Conservation (phyloP, 2,888 invertebrate species). For the Nymphalis c-album region DNA sequence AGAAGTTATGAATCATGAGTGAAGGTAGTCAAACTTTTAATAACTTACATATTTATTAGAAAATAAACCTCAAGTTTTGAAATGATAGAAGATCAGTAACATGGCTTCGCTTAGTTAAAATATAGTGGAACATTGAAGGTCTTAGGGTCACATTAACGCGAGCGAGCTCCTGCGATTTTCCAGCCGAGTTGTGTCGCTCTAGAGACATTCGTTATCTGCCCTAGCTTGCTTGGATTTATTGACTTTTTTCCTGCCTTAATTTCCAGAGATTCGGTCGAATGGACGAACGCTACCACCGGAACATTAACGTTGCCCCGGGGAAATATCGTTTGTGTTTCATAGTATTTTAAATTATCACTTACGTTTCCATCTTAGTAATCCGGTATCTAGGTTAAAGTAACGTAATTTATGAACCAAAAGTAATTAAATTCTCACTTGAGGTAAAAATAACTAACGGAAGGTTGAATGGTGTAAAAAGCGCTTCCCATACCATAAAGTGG, state of each 20-base stretch:
- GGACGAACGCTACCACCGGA: constrained; percentile 72
- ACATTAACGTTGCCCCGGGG: constrained; percentile 76
- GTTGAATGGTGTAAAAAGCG: constrained; percentile 41
- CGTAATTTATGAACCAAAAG: background rate
- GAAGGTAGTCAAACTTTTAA: constrained; percentile 2
- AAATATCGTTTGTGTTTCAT: constrained; percentile 75
- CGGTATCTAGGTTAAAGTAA: background rate
- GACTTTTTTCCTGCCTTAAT: constrained; percentile 78
- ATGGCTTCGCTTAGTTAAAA: background rate
- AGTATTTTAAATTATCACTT: constrained; percentile 68
- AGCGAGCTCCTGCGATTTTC: constrained; percentile 40
- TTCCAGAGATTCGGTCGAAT: constrained; percentile 79
- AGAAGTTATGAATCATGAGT: constrained; percentile 6
- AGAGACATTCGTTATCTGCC: constrained; percentile 71
- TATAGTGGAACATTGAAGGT: constrained; percentile 35
- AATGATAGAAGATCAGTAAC: background rate
- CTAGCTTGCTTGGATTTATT: constrained; percentile 73
- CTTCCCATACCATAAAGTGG: constrained; percentile 71
- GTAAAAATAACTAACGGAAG: background rate
- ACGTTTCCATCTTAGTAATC: constrained; percentile 33
- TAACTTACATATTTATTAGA: constrained; percentile 4
- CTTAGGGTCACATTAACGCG: constrained; percentile 63
- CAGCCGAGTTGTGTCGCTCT: constrained; percentile 39
- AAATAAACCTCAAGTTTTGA: background rate
- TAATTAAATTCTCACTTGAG: constrained; percentile 44